Evolutionary conservation across 2,888 invertebrate species (phyloP).

Genomic region (Cephalotes varians): DNA sequence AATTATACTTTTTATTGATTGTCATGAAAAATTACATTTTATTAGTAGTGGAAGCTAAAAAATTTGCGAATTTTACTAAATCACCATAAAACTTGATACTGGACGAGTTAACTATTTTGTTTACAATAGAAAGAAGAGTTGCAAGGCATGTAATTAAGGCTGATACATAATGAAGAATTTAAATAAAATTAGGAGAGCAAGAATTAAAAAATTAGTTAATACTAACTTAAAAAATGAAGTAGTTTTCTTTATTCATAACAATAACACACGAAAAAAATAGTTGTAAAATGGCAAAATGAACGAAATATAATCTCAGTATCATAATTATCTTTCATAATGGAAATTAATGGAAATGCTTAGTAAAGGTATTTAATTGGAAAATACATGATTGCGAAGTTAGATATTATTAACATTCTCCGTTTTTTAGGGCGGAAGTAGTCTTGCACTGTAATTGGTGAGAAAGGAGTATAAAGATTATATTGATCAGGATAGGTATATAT

Average conservation of each 20-base stretch:
- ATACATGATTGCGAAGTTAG: background rate
- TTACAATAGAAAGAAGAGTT: constrained; percentile 13
- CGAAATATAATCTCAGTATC: background rate
- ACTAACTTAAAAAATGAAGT: constrained; percentile 18
- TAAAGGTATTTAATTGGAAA: constrained; percentile 24
- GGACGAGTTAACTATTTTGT: constrained; percentile 7
- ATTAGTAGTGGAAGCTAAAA: constrained; percentile 8
- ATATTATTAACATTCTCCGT: background rate
- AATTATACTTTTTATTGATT: constrained; percentile 20
- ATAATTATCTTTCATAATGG: constrained; percentile 19
- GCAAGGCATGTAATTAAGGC: constrained; percentile 30
- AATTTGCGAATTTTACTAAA: constrained; percentile 6
- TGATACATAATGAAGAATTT: constrained; percentile 39
- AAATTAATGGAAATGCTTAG: constrained; percentile 14
- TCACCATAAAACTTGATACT: constrained; percentile 8
- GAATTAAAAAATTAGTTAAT: constrained; percentile 21
- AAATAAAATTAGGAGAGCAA: constrained; percentile 31
- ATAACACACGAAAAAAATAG: background rate
- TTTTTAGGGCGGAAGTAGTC: constrained; percentile 1
- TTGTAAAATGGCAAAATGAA: constrained; percentile 18
- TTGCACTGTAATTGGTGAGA: constrained; percentile 22
- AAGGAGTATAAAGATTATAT: constrained; percentile 38
- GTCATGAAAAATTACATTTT: constrained; percentile 6
- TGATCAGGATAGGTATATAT: constrained; percentile 53
- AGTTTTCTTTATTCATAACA: constrained; percentile 10